Base-by-base conservation (phyloP, 2,113 vertebrate genomes). In the Bothrops jararaca region DNA sequence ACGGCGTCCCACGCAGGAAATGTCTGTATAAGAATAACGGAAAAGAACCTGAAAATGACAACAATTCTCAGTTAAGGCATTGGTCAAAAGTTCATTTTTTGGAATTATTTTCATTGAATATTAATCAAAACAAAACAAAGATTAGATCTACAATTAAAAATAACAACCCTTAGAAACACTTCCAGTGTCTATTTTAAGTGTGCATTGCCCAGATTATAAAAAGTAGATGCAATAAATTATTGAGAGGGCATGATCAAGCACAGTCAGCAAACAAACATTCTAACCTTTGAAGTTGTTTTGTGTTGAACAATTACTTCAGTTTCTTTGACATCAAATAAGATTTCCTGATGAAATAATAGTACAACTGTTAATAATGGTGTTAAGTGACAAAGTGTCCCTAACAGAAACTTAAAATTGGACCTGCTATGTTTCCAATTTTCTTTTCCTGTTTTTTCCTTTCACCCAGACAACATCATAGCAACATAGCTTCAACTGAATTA, bases 311-410 rank as follows among this genome's bases (percentile, higher is more conserved):
- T 97, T 93, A 99, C 53, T 95, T 98, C 98, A 0, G 98, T 98
- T 96, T 99, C 98, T 94, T 97, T 98, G 94, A 98, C 92, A 34
- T 98, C 98, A 86, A 98, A 95, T 22, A 98, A 97, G 94, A 98
- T 98, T 39, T 98, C 98, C 96, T 96, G 93, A 4, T 48, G 7
- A 34, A 91, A 52, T 22, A 50, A 13, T 20, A 85, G 53, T 91
- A 3, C 45, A 89, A 80, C 12, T 39, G 29, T 56, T 92, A 53
- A 74, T 11, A 57, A 42, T 2, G 1, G 1, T 52, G n/a, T 26
- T 56, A 48, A 89, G 0, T 89, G 52, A 18, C 50, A 92, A 89
- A 89, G 54, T 45, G 10, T n/a, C 34, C 42, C 34, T 45, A n/a
- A 13, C 24, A 91, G 90, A 91, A 64, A 39, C 18, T 34, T 57